phyloP scores from a whole-genome alignment of 2,797 vertebrate genomes.

The Urosaurus nigricauda region DNA sequence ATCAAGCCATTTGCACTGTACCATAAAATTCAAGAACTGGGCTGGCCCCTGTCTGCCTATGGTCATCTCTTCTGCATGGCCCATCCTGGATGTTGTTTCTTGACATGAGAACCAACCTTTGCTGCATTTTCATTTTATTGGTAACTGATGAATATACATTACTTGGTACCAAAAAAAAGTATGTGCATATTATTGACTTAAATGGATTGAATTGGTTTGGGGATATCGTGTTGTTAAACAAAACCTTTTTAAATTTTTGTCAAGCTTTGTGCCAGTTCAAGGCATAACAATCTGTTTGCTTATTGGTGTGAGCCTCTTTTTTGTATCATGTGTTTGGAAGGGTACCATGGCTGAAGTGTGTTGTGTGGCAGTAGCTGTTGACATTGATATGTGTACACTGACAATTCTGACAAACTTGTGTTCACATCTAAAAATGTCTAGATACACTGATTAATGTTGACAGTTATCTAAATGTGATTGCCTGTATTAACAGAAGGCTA shows the following conservation, averaged over 20 bases:
- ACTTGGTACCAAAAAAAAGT: not conserved
- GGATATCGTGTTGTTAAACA: not conserved
- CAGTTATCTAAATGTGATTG: not conserved
- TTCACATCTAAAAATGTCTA: not conserved
- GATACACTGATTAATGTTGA: not conserved
- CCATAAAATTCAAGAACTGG: too few relatives aligned
- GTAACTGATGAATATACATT: not conserved
- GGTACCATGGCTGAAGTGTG: not conserved
- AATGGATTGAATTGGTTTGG: not conserved
- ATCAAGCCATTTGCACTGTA: not conserved
- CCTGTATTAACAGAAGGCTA: not conserved
- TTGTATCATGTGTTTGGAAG: too few relatives aligned
- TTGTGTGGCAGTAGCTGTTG: not conserved
- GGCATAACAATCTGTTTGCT: not conserved
- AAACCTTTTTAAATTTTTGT: not conserved
- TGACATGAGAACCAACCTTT: not conserved
- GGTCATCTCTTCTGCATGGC: too few relatives aligned
- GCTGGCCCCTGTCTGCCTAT: too few relatives aligned
- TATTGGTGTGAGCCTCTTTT: too few relatives aligned
- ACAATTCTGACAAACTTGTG: not conserved
- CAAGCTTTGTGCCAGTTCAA: not conserved
- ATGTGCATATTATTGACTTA: not conserved
- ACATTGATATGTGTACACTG: not conserved
- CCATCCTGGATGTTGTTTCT: not conserved
- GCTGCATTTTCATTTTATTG: not conserved